phyloP scores from a whole-genome alignment of 2,113 vertebrate species.

The Clinocottus analis region DNA sequence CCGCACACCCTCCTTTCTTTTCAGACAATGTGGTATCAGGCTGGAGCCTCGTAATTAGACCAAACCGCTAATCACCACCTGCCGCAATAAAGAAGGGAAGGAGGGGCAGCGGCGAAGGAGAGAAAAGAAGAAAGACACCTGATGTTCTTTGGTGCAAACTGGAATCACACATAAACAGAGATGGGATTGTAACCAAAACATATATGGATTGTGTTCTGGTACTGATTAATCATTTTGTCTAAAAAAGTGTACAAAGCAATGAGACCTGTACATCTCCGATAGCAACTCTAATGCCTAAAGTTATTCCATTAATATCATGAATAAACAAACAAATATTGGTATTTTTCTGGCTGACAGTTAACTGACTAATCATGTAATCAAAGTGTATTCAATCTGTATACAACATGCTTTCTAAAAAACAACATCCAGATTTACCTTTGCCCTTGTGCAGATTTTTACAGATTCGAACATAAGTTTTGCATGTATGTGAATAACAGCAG shows the following conservation, averaged over 20 bases:
- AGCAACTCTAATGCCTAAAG: not conserved
- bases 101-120: not conserved
- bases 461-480: not conserved
- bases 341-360: not conserved
- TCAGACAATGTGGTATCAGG: conserved; percentile 11
- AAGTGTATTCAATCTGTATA: not conserved
- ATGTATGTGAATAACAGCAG: not conserved
- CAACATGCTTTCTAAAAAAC: not conserved
- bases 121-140: not conserved
- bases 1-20: conserved; percentile 13
- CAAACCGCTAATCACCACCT: conserved; percentile 40
- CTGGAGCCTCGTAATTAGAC: conserved; percentile 33
- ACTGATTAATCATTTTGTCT: not conserved
- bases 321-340: too few relatives aligned
- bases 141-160: not conserved
- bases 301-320: not conserved
- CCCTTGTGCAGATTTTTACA: not conserved
- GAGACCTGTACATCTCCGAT: not conserved
- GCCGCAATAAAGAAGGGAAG: conserved; percentile 26
- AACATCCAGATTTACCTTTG: not conserved
- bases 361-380: not conserved
- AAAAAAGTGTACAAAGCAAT: not conserved
- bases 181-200: not conserved
- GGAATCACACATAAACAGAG: not conserved
- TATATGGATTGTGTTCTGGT: not conserved